Conservation (phyloP, 2,113 vertebrate genomes). For the Anser brachyrhynchus region DNA sequence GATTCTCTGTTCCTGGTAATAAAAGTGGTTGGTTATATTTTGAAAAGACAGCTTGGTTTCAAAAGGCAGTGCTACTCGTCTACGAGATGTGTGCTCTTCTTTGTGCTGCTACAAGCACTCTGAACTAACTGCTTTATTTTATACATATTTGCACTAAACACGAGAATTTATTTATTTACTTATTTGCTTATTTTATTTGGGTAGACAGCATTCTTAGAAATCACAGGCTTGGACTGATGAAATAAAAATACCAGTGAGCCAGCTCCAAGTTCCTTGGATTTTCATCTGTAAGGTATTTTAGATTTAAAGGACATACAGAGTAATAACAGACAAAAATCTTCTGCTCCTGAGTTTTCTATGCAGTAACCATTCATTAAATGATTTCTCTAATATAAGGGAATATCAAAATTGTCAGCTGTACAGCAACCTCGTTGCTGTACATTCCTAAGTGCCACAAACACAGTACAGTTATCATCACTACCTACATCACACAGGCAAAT, state of each 20-base stretch:
- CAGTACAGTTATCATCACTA: not conserved
- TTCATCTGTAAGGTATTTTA: not conserved
- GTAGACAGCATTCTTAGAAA: accelerated
- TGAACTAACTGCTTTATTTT: not conserved
- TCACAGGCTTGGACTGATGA: not conserved
- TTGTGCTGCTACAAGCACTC: not conserved
- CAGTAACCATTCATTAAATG: not conserved
- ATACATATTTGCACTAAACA: not conserved
- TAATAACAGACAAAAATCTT: not conserved
- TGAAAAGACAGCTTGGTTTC: not conserved
- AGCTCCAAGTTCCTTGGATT: not conserved
- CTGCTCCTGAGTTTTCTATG: not conserved
- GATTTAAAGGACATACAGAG: not conserved
- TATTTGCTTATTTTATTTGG: not conserved
- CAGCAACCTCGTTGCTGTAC: not conserved
- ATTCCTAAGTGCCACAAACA: not conserved
- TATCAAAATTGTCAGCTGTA: not conserved
- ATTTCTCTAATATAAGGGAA: not conserved
- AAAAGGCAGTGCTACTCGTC: not conserved
- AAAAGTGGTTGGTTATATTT: not conserved
- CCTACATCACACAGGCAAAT: accelerated
- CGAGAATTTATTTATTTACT: too few relatives aligned
- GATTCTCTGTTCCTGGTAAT: not conserved
- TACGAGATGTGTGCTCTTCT: not conserved
- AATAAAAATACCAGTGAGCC: not conserved